A percentile compares a stretch with the other conserved stretches of the same genome.
phyloP scores from a whole-genome alignment of 2,113 vertebrate genomes.

The Fregata magnificens region DNA sequence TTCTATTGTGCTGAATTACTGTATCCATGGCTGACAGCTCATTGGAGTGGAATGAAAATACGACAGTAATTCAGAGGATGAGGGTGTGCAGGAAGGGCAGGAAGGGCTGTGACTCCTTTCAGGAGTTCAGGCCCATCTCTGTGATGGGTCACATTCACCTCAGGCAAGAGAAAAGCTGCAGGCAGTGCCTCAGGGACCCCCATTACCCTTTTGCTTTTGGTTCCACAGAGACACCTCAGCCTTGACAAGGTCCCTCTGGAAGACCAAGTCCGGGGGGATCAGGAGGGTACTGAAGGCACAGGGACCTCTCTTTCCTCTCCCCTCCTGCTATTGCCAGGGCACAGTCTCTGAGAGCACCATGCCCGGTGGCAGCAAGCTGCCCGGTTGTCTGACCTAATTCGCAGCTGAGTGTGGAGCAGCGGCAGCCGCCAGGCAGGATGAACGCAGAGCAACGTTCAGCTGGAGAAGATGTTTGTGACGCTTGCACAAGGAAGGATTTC shows the following conservation, averaged over 20 bases:
- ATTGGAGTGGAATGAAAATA: conserved; percentile 71
- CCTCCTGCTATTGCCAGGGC: not conserved
- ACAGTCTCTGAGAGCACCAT: not conserved
- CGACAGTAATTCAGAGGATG: conserved; percentile 67
- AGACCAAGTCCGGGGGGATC: not conserved
- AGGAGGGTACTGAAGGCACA: not conserved
- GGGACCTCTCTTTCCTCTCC: not conserved
- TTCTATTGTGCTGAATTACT: conserved; percentile 64
- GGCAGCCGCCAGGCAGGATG: not conserved
- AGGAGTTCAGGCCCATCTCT: conserved; percentile 56
- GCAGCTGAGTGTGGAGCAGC: not conserved
- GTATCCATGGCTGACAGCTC: conserved; percentile 70
- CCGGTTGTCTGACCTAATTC: not conserved
- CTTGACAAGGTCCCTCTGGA: not conserved
- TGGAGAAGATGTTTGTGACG: not conserved
- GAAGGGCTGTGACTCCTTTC: conserved; percentile 63
- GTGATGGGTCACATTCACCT: conserved; percentile 27
- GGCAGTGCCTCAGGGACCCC: not conserved
- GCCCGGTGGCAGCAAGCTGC: not conserved
- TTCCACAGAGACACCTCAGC: not conserved
- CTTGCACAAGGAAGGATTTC: not conserved
- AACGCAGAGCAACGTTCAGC: not conserved
- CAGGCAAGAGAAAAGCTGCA: not conserved
- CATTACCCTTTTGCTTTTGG: not conserved
- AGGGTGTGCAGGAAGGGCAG: conserved; percentile 58